phyloP scores from a whole-genome alignment of 2,797 vertebrate genomes.

The Thaleichthys pacificus region DNA sequence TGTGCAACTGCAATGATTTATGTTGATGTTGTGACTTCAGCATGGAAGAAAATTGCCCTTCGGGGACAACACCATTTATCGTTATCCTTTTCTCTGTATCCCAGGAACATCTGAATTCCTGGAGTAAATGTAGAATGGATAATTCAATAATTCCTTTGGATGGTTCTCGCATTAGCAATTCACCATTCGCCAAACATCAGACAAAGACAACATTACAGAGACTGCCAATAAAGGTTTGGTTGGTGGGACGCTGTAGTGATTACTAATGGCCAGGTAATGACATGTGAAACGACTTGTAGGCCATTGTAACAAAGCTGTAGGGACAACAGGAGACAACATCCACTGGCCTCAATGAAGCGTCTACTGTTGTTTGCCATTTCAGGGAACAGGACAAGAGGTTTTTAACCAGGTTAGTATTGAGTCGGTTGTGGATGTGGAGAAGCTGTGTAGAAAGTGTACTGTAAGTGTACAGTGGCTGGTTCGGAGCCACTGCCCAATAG shows the following conservation, averaged over 20 bases:
- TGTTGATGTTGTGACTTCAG: no score
- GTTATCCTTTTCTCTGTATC: not conserved
- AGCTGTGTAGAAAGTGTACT: not conserved
- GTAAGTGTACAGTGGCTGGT: not conserved
- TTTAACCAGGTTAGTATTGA: constrained; percentile 29
- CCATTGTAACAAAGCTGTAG: constrained; percentile 10
- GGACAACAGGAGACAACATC: constrained; percentile 19
- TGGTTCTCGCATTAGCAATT: no score
- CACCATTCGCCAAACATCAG: no score
- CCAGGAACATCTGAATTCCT: not conserved
- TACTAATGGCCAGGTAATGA: constrained; percentile 15
- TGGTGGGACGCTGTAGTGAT: not conserved
- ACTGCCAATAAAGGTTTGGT: not conserved
- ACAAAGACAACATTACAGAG: no score
- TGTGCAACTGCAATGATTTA: no score
- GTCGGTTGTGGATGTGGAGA: not conserved
- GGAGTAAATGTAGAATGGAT: not conserved
- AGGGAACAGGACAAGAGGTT: constrained; percentile 24
- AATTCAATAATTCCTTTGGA: not conserved
- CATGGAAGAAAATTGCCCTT: not conserved
- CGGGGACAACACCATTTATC: not conserved
- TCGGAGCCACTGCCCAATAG: no score
- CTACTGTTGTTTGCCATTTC: constrained; percentile 17
- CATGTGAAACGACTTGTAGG: not conserved
- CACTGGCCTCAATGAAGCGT: constrained; percentile 25